Conservation (phyloP, 2,113 vertebrate genomes). For the Hymenochirus boettgeri region DNA sequence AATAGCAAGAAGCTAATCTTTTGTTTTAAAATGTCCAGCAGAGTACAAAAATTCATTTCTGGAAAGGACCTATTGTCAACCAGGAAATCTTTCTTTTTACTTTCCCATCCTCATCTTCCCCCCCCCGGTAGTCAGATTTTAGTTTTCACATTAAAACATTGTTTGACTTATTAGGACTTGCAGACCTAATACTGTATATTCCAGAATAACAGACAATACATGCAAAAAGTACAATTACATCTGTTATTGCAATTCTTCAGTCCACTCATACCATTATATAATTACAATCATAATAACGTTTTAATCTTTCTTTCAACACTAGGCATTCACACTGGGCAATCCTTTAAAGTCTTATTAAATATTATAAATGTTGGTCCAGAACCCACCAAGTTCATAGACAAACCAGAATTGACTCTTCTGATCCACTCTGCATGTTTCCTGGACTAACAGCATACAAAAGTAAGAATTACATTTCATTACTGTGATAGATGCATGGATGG, state of each 20-base stretch:
- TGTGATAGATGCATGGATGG: slow-evolving; percentile 34
- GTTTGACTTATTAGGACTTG: too few relatives aligned
- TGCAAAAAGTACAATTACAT: background rate
- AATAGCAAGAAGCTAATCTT: too few relatives aligned
- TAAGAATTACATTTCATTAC: slow-evolving; percentile 36
- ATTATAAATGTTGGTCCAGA: background rate
- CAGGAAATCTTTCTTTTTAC: too few relatives aligned
- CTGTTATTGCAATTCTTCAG: too few relatives aligned
- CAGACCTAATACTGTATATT: too few relatives aligned
- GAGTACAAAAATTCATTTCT: too few relatives aligned
- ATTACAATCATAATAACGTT: too few relatives aligned
- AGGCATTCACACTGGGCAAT: background rate
- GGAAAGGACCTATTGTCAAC: too few relatives aligned
- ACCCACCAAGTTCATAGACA: slow-evolving; percentile 23
- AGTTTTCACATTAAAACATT: background rate
- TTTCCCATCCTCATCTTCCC: too few relatives aligned
- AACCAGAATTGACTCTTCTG: slow-evolving; percentile 14
- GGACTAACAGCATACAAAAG: slow-evolving; percentile 15
- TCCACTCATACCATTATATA: too few relatives aligned
- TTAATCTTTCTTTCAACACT: too few relatives aligned
- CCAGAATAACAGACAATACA: background rate
- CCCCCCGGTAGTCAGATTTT: background rate
- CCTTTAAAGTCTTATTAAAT: slow-evolving; percentile 8
- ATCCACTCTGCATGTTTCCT: slow-evolving; percentile 25
- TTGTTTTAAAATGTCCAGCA: too few relatives aligned